Percentiles rank a stretch among this genome's conserved stretches.
These are phyloP conservation scores for Aegotheles bennettii DNA, from an alignment of 2,113 vertebrate species.

Conservation along the genomic window DNA sequence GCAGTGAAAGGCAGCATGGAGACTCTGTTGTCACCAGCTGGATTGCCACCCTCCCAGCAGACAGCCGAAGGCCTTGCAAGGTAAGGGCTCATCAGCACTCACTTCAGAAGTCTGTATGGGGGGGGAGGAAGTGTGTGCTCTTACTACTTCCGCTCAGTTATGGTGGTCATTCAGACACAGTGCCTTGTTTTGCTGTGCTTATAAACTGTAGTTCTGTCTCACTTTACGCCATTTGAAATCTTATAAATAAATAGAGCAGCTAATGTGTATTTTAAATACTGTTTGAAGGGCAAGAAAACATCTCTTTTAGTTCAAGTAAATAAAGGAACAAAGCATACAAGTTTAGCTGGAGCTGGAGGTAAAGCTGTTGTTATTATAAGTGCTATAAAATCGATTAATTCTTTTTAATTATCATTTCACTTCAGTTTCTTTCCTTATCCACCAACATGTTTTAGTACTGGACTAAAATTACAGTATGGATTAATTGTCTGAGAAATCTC, in stretches of 20 bases:
- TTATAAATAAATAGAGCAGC: neutral
- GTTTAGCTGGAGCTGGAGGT: neutral
- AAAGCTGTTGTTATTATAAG: neutral
- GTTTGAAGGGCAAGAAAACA: neutral
- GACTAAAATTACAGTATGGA: neutral
- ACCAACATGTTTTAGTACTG: neutral
- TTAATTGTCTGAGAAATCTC: neutral
- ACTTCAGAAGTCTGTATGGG: neutral
- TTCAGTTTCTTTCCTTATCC: neutral
- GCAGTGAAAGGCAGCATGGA: conserved; percentile 51
- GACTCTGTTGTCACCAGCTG: conserved; percentile 13
- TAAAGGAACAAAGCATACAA: neutral
- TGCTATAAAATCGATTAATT: neutral
- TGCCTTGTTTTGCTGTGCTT: neutral
- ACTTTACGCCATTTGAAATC: neutral
- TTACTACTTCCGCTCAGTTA: neutral
- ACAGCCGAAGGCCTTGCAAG: conserved; percentile 71
- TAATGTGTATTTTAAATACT: neutral
- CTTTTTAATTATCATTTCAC: neutral
- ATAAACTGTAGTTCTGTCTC: neutral
- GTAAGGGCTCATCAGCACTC: conserved; percentile 60
- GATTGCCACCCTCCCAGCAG: conserved; percentile 69
- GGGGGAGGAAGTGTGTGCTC: neutral
- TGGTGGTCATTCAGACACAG: neutral
- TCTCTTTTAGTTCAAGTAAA: neutral